Evolutionary conservation across 2,113 vertebrate species (phyloP).

Genomic region (Varanus komodoensis): DNA sequence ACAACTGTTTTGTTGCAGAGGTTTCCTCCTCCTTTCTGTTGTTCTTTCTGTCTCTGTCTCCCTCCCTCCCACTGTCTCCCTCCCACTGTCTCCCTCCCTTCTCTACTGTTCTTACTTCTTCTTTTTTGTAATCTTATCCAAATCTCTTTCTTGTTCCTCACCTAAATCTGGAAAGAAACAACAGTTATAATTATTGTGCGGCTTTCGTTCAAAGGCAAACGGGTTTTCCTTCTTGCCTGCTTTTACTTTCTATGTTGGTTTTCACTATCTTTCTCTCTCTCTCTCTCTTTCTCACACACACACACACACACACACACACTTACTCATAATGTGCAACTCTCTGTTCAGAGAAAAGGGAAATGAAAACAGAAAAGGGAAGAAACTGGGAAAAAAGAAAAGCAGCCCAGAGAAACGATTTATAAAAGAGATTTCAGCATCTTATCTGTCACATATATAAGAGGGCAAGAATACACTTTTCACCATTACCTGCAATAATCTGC

Average conservation of each 20-base stretch:
- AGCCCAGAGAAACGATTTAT: neutral
- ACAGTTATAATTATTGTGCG: neutral
- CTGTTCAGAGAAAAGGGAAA: neutral
- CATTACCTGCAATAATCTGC: neutral
- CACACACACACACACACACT: too few relatives aligned
- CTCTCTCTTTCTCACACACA: too few relatives aligned
- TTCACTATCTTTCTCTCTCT: neutral
- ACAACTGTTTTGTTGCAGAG: neutral
- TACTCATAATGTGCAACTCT: too few relatives aligned
- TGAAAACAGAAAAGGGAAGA: neutral
- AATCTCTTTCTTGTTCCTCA: slow-evolving; percentile 27
- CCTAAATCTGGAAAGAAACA: neutral
- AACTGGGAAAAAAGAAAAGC: neutral
- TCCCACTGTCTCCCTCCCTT: too few relatives aligned
- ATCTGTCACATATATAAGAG: neutral
- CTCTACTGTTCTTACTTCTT: neutral
- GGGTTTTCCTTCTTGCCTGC: neutral
- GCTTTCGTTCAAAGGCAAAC: neutral
- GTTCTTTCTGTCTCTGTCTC: neutral
- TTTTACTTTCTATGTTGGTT: neutral
- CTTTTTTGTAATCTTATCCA: neutral
- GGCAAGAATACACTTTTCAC: neutral
- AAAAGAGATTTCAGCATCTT: neutral
- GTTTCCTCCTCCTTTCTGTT: neutral
- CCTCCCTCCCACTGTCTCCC: neutral